Evolutionary conservation across 64 coral and sea anemone species (phyloP), one percentile per base, ranked within the genome.

Genomic region (Porites australiensis): DNA sequence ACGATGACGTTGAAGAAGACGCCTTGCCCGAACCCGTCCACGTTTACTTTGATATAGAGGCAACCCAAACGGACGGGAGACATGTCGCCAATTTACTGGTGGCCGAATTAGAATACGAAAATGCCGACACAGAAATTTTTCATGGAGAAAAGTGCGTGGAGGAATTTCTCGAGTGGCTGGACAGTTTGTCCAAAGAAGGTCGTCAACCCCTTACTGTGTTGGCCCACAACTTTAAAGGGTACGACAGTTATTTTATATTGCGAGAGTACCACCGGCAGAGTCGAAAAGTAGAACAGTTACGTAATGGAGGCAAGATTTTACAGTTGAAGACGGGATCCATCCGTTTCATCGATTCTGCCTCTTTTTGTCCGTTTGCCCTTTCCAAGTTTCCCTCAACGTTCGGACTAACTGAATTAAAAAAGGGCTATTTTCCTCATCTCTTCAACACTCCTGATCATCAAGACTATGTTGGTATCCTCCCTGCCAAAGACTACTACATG

Each of bases 41-140:
- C 8, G 74, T 93, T 8, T 94, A 84, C 49, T 94, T 94, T 45
- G 92, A 94, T 50, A 48, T 88, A 37, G 86, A 94, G 77, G 43
- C 50, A 4, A 83, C n/a, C 19, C 92, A 94, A 77, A 87, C 82
- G 50, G 67, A 23, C 0, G 78, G 87, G 3, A 19, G 15, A 18
- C 92, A 94, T 44, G 19, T 74, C 15, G 55, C 92, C 5, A 91
- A 87, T 62, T 45, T 95, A 0, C 2, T 81, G 8, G 27, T 95
- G 1, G 80, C 75, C 10, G 71, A 90, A 11, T 48, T 64, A 0
- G 14, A 79, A 9, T 0, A 68, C 3, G 80, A 82, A 2, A 50
- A 90, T 21, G 6, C 60, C 2, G 52, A 70, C 2, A 52, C 88
- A 12, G 8, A 3, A n/a, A n/a, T n/a, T 20, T 95, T 95, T 55